phyloP scores from a whole-genome alignment of 2,797 vertebrate genomes.

The Clarias pachynema region DNA sequence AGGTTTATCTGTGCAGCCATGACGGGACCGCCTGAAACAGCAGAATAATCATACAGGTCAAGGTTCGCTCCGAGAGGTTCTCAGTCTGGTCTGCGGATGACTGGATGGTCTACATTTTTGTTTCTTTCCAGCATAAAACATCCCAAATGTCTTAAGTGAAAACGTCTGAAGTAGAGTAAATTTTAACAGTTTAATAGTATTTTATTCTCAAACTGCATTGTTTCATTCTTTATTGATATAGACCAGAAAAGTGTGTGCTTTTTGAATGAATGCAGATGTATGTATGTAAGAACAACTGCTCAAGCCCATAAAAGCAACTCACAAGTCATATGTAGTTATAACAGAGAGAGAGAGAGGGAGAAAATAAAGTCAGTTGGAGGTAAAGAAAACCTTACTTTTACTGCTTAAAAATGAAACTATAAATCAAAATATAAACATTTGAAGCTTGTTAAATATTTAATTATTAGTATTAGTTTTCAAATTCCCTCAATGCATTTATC shows the following conservation, averaged over 20 bases:
- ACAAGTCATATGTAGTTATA: background rate
- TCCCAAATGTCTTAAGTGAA: background rate
- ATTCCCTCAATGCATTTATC: background rate
- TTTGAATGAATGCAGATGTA: background rate
- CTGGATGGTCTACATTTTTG: background rate
- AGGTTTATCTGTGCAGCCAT: slow-evolving; percentile 77
- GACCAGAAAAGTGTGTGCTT: background rate
- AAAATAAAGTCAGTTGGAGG: background rate
- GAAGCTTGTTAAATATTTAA: background rate
- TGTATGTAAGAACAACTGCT: background rate
- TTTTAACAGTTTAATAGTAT: background rate
- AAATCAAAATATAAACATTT: background rate
- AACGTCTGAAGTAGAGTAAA: background rate
- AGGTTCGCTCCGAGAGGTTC: background rate
- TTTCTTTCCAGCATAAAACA: background rate
- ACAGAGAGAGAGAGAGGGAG: background rate
- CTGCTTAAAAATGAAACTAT: no score
- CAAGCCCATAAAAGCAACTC: background rate
- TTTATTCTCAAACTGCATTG: background rate
- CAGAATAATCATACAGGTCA: slow-evolving; percentile 24
- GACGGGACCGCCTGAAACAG: slow-evolving; percentile 77
- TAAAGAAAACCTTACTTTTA: background rate
- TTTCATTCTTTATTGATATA: background rate
- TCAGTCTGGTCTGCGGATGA: background rate
- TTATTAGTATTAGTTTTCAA: background rate